Conservation (phyloP, 2,888 invertebrate species). For the Agrilus mali region DNA sequence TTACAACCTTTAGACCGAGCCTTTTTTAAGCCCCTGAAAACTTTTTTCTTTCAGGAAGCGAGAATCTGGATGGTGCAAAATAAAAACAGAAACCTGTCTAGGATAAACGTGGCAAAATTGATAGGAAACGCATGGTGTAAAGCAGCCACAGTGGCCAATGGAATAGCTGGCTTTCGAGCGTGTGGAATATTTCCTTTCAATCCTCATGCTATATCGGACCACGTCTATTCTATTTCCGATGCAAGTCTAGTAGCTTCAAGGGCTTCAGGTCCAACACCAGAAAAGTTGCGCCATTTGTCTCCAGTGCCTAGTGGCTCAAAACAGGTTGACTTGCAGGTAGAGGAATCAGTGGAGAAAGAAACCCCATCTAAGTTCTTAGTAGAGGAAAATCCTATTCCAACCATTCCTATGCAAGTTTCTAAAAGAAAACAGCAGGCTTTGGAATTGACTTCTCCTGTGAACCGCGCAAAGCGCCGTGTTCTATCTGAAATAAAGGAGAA, state of each 20-base stretch:
- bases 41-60: constrained; percentile 2
- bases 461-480: no score
- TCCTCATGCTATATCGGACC: constrained; percentile 8
- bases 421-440: no score
- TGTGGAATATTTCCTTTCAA: constrained; percentile 7
- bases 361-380: no score
- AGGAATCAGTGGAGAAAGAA: no score
- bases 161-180: constrained; percentile 6
- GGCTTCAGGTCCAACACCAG: no score
- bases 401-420: no score
- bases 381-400: no score
- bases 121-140: constrained; percentile 8
- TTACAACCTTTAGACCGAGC: constrained; percentile 14
- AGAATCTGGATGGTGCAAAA: background rate
- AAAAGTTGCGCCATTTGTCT: no score
- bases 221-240: background rate
- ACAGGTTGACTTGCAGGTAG: no score
- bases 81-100: constrained; percentile 2
- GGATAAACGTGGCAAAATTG: background rate
- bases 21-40: constrained; percentile 5
- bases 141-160: constrained; percentile 10
- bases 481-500: constrained; percentile 3
- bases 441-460: no score
- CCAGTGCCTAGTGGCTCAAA: no score
- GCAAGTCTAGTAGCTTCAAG: no score